These are phyloP conservation scores for Lydus trimaculatus DNA, from an alignment of 2,888 invertebrate species.

Conservation along the genomic window DNA sequence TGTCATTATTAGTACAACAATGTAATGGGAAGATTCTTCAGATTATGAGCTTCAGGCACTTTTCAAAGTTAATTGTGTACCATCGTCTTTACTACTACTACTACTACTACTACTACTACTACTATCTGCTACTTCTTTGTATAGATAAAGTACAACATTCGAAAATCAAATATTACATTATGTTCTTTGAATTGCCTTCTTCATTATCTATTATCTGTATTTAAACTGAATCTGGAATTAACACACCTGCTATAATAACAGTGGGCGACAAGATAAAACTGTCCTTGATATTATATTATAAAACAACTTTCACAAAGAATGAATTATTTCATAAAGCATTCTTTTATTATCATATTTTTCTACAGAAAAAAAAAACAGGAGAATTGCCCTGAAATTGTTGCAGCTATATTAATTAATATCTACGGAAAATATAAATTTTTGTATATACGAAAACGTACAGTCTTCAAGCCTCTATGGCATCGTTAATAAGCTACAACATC, in stretches of 20 bases:
- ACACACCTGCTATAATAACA: neutral
- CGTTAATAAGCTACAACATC: conserved; percentile 47
- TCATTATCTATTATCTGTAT: conserved; percentile 11
- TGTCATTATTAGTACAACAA: neutral
- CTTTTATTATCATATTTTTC: neutral
- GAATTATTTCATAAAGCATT: neutral
- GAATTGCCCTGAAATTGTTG: neutral
- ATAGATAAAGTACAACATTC: conserved; percentile 39
- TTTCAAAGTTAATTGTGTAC: conserved; percentile 42
- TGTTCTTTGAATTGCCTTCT: conserved; percentile 14
- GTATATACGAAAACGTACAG: conserved; percentile 17
- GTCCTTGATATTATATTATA: neutral
- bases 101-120: no score
- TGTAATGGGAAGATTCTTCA: conserved; percentile 26
- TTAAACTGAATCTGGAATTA: neutral
- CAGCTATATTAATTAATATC: neutral
- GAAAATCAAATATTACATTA: conserved; percentile 16
- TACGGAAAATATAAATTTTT: neutral
- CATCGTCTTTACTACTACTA: conserved; percentile 23
- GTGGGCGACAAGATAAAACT: neutral
- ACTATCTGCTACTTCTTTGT: no score
- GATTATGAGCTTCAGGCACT: conserved; percentile 40
- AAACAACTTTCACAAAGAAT: neutral
- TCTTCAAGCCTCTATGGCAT: conserved; percentile 18
- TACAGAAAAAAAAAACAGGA: no score